phyloP scores from a whole-genome alignment of 2,113 vertebrate species.

The Panthera uncia region DNA sequence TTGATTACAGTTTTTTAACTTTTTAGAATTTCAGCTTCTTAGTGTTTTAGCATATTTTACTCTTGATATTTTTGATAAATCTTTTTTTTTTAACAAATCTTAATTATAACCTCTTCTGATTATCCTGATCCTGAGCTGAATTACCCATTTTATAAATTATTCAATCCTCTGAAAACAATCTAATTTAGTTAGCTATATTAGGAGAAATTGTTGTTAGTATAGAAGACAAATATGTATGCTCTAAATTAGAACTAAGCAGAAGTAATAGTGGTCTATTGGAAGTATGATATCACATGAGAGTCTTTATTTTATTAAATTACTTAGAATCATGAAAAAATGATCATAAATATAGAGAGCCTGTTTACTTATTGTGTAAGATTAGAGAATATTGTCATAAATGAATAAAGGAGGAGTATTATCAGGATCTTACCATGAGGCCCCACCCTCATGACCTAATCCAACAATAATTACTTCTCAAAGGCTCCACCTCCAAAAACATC shows the following conservation, averaged over 20 bases:
- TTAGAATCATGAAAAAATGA: neutral
- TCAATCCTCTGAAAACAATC: neutral
- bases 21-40: neutral
- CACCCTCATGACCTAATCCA: neutral
- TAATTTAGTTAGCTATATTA: constrained; percentile 48
- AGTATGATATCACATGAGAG: neutral
- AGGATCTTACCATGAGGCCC: neutral
- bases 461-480: neutral
- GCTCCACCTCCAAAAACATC: neutral
- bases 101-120: constrained; percentile 2
- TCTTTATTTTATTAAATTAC: constrained; percentile 26
- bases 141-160: neutral
- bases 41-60: neutral
- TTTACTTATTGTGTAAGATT: neutral
- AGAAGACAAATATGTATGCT: neutral
- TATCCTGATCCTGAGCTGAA: constrained; percentile 16
- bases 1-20: neutral
- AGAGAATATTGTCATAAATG: neutral
- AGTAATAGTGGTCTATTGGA: neutral
- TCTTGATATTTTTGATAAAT: neutral
- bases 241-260: constrained; percentile 38
- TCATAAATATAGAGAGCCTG: neutral
- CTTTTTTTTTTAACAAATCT: constrained; percentile 34
- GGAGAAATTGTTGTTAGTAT: neutral
- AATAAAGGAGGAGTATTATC: neutral